These are phyloP conservation scores for Loxodonta africana DNA, from an alignment of 2,113 vertebrate genomes.

Conservation along the genomic window DNA sequence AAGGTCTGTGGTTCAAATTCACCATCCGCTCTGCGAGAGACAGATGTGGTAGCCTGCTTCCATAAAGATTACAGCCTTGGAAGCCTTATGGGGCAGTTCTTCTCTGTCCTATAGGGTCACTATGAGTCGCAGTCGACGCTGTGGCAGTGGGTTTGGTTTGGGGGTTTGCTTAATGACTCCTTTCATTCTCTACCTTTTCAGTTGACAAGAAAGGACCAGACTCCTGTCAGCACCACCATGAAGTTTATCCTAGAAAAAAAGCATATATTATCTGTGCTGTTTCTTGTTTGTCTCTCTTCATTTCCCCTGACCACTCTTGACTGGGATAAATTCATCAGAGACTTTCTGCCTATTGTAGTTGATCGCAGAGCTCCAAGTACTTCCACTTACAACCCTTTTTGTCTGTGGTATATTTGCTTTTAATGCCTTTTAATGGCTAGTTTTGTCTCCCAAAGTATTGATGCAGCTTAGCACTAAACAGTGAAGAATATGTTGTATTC, in stretches of 20 bases:
- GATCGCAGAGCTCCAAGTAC: neutral
- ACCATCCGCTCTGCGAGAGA: too few species aligned
- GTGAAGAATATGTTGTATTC: neutral
- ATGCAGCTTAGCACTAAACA: neutral
- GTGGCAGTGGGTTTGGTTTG: too few species aligned
- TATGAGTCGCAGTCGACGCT: too few species aligned
- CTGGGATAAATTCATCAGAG: neutral
- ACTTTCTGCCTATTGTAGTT: neutral
- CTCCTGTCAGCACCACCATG: neutral
- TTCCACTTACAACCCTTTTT: neutral
- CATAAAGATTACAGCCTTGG: too few species aligned
- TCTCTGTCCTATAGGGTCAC: too few species aligned
- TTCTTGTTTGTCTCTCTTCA: slow-evolving; percentile 46
- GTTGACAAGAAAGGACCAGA: slow-evolving; percentile 31
- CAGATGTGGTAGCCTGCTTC: too few species aligned
- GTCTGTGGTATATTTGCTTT: neutral
- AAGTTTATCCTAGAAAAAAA: slow-evolving; percentile 1
- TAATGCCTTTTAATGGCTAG: neutral
- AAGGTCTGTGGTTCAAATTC: too few species aligned
- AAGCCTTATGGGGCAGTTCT: too few species aligned
- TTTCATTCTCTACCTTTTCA: neutral
- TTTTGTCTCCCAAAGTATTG: neutral
- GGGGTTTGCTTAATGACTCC: neutral
- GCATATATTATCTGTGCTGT: neutral
- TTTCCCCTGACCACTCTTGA: slow-evolving; percentile 30